Conservation (phyloP, 1,140 invertebrate genomes). For the Drepana arcuata region DNA sequence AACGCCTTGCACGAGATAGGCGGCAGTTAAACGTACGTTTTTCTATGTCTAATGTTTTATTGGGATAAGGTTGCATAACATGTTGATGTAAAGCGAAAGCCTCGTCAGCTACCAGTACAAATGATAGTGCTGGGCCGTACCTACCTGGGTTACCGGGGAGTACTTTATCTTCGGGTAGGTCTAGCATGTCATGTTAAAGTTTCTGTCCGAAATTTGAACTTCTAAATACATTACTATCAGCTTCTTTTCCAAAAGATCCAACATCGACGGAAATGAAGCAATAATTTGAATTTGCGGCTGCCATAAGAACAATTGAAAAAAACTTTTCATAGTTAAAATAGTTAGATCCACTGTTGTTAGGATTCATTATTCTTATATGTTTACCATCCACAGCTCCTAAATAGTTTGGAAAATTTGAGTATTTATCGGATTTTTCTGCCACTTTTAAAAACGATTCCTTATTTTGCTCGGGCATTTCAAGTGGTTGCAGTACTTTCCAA, state of each 20-base stretch:
- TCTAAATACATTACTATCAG: background rate
- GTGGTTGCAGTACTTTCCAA: conserved; percentile 6
- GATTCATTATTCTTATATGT: conserved; percentile 8
- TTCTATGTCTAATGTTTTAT: conserved; percentile 2
- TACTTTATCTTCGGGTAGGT: background rate
- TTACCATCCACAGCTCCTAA: conserved; percentile 6
- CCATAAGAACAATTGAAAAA: conserved; percentile 6
- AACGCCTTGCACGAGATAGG: conserved; percentile 2
- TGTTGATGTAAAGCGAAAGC: conserved; percentile 1
- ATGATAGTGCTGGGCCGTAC: conserved; percentile 1
- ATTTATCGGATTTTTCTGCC: conserved; percentile 1
- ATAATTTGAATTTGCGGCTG: conserved; percentile 1
- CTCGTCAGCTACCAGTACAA: conserved; percentile 4
- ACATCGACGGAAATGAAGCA: conserved; percentile 1
- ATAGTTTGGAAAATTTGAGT: conserved; percentile 6
- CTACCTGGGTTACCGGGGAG: too few species aligned
- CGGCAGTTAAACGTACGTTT: conserved; percentile 7
- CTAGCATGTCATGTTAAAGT: background rate
- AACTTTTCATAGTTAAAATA: conserved; percentile 10
- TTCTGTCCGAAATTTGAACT: background rate
- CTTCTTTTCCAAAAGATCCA: background rate
- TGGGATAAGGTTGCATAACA: conserved; percentile 9
- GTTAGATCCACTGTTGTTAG: conserved; percentile 10
- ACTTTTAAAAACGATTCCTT: conserved; percentile 5
- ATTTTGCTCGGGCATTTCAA: conserved; percentile 7